Percentiles rank a stretch among this genome's conserved stretches.
Evolutionary conservation across 2,888 invertebrate species (phyloP).

Genomic region (Octonoba sinensis): DNA sequence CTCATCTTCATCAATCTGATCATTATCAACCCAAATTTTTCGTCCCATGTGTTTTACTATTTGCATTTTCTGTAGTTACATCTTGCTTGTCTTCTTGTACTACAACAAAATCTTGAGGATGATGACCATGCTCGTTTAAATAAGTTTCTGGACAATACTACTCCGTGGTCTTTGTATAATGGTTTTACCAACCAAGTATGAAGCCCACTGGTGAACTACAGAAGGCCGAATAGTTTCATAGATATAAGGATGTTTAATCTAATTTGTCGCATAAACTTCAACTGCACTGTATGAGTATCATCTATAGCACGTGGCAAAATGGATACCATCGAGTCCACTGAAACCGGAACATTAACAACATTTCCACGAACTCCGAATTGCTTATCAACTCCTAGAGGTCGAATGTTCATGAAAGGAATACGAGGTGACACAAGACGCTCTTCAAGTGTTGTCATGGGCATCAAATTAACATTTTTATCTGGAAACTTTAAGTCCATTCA

Average conservation of each 20-base stretch:
- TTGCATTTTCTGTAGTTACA: too few species aligned
- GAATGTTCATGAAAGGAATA: constrained; percentile 70
- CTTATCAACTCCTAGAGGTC: constrained; percentile 67
- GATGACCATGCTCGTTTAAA: background rate
- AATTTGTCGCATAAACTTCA: constrained; percentile 9
- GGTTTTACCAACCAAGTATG: background rate
- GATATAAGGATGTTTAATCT: constrained; percentile 4
- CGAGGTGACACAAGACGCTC: constrained; percentile 69
- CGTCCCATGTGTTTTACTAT: background rate
- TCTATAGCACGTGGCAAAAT: background rate
- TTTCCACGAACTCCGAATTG: constrained; percentile 66
- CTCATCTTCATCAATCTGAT: background rate
- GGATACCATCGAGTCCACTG: background rate
- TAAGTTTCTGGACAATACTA: constrained; percentile 1
- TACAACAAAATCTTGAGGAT: background rate
- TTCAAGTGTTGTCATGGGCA: constrained; percentile 66
- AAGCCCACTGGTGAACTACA: constrained; percentile 4
- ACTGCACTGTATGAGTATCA: background rate
- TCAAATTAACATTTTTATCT: background rate
- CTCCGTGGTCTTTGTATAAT: background rate
- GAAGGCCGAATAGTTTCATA: background rate
- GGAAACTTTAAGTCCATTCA: constrained; percentile 1
- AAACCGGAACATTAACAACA: constrained; percentile 68
- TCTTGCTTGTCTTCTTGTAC: too few species aligned
- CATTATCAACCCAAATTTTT: background rate